phyloP scores from a whole-genome alignment of 2,113 vertebrate species.

The Hippocampus comes region DNA sequence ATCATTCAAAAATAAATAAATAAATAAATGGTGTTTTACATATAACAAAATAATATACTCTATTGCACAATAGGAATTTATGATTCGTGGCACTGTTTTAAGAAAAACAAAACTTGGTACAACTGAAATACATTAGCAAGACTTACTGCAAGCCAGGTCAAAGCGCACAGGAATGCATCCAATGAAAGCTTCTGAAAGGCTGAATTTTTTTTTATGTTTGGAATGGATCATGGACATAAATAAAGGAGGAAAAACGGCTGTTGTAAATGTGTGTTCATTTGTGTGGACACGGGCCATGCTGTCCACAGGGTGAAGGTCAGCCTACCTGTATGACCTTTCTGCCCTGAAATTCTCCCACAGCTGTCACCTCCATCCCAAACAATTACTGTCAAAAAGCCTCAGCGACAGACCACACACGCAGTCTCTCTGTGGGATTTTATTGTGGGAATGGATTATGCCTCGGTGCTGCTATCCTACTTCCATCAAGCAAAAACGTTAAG shows the following conservation, averaged over 20 bases:
- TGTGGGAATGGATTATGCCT: conserved; percentile 26
- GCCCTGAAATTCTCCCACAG: conserved; percentile 37
- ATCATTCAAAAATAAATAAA: no score
- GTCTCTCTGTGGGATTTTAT: not conserved
- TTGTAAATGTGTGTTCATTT: conserved; percentile 37
- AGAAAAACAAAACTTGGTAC: no score
- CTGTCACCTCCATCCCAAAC: conserved; percentile 48
- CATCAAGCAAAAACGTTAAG: conserved; percentile 14
- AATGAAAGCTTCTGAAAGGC: not conserved
- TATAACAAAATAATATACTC: no score
- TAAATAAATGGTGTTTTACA: no score
- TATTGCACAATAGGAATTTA: no score
- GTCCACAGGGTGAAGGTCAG: conserved; percentile 36
- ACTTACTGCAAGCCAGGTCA: not conserved
- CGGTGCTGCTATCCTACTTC: conserved; percentile 38
- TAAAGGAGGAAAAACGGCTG: conserved; percentile 19
- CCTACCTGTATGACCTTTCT: conserved; percentile 45
- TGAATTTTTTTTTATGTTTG: conserved; percentile 13
- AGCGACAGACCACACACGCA: conserved; percentile 9
- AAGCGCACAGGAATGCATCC: not conserved
- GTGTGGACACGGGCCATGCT: conserved; percentile 19
- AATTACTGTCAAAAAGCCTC: conserved; percentile 51
- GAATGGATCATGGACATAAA: conserved; percentile 17
- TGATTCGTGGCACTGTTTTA: no score
- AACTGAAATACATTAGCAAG: no score